A percentile compares a stretch with the other conserved stretches of the same genome.
Conservation (phyloP, 2,797 vertebrate species). For the Lophius americanus region DNA sequence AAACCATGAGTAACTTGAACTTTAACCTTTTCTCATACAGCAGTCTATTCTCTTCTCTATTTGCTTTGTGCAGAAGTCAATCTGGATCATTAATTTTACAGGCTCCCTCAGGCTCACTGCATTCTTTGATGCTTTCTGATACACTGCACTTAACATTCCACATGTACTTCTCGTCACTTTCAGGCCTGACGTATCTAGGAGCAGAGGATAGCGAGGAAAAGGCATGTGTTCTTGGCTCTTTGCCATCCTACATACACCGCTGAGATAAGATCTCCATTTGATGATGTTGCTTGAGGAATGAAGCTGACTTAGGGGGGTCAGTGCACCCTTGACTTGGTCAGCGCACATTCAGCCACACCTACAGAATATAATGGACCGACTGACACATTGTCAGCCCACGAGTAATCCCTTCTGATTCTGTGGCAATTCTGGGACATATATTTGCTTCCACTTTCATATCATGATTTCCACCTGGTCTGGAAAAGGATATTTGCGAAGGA, state of each 20-base stretch:
- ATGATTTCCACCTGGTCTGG: background rate
- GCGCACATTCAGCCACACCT: constrained; percentile 51
- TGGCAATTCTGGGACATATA: constrained; percentile 5
- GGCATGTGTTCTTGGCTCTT: constrained; percentile 53
- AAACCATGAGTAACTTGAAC: constrained; percentile 70
- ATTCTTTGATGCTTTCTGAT: constrained; percentile 76
- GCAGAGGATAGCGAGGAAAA: constrained; percentile 53
- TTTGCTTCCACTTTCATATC: constrained; percentile 2
- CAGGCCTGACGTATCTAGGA: constrained; percentile 51
- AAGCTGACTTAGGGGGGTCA: constrained; percentile 42
- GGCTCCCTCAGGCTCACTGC: constrained; percentile 50
- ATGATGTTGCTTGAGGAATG: constrained; percentile 54
- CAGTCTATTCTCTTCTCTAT: constrained; percentile 65
- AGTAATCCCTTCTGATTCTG: constrained; percentile 12
- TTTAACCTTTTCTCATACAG: constrained; percentile 68
- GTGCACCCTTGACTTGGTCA: constrained; percentile 42
- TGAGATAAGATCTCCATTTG: constrained; percentile 64
- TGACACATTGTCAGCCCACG: constrained; percentile 42
- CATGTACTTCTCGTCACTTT: constrained; percentile 61
- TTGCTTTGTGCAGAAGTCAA: constrained; percentile 64
- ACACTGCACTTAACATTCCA: constrained; percentile 77
- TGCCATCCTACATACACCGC: constrained; percentile 53
- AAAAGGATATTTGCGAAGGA: background rate
- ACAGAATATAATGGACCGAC: constrained; percentile 47
- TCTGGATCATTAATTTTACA: constrained; percentile 78